Base-by-base conservation (phyloP, 2,113 vertebrate species). In the Amphilophus citrinellus region DNA sequence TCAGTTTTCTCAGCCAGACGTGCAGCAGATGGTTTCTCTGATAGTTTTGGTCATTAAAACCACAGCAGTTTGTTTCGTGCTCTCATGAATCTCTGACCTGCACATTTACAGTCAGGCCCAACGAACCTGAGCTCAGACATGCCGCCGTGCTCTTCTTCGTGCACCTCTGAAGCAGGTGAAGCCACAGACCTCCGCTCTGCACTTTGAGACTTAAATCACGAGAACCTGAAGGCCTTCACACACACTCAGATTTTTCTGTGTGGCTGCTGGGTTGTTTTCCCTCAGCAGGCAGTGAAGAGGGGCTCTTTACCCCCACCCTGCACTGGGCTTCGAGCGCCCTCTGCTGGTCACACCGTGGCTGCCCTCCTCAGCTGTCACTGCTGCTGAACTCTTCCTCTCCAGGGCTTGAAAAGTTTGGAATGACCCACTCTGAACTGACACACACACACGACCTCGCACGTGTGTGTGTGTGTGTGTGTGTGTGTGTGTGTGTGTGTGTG, bases 391-490 rank as follows among this genome's bases (percentile, higher is more conserved):
- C 24, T 17, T 68, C 63, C 0, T 3, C 5, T 68, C 63, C 63
- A 10, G 63, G 7, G 39, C 22, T 47, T 27, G 39, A 68, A 68
- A 68, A 47, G 39, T 47, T 68, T 68, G 63, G 39, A 68, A 47
- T 27, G 24, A 68, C 14, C 22, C 24, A 14, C 39, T 27, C 22
- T 2, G 8, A 68, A 10, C 22, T 68, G 22, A 68, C 63, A 44
- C 24, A 13, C 14, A 68, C 68, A 18, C 30, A 24, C 24, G 68
- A 56, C 68, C 27, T 56, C 35, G 76, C 56, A 63, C 60, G 83
- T 20, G 32, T 82, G 61, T 61, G 77, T 61, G 15, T 81, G 22
- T n/a, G n/a, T n/a, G n/a, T n/a, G n/a, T n/a, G n/a, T n/a, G n/a
- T n/a, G n/a, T n/a, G n/a, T n/a, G n/a, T n/a, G n/a, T n/a, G n/a